phyloP scores from a whole-genome alignment of 1,140 invertebrate species.

The Drosophila virilis region DNA sequence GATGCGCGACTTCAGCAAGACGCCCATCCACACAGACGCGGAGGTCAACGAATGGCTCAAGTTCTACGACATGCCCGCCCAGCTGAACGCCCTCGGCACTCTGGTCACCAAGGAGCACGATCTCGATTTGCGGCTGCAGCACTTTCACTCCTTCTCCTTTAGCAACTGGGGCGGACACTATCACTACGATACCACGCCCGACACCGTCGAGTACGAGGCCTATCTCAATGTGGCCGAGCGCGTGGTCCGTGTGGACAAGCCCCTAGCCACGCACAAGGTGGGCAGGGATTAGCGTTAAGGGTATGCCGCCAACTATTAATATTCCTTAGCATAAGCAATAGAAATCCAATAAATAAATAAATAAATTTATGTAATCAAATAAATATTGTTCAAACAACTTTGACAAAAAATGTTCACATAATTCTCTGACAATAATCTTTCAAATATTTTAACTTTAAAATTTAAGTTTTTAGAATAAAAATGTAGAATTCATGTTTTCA shows the following conservation, averaged over 20 bases:
- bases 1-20: slow-evolving; percentile 95
- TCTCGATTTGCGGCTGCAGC: slow-evolving; percentile 94
- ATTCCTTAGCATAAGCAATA: too few relatives aligned
- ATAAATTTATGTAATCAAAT: too few relatives aligned
- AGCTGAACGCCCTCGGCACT: slow-evolving; percentile 94
- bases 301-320: neutral
- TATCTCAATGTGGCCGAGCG: slow-evolving; percentile 92
- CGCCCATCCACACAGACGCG: slow-evolving; percentile 89
- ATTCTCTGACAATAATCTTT: too few relatives aligned
- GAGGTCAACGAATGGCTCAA: slow-evolving; percentile 95
- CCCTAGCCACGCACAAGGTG: slow-evolving; percentile 85
- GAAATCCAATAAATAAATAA: too few relatives aligned
- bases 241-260: slow-evolving; percentile 93
- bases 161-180: slow-evolving; percentile 97
- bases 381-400: too few relatives aligned
- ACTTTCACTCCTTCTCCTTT: slow-evolving; percentile 96
- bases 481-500: too few relatives aligned
- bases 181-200: slow-evolving; percentile 96
- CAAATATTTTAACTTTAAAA: too few relatives aligned
- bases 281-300: slow-evolving; percentile 84
- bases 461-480: too few relatives aligned
- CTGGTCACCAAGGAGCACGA: slow-evolving; percentile 94
- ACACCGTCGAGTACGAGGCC: slow-evolving; percentile 91
- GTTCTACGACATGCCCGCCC: slow-evolving; percentile 95
- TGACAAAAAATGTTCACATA: too few relatives aligned